Percentiles rank a stretch among this genome's conserved stretches.
phyloP scores from a whole-genome alignment of 2,797 vertebrate genomes.

The Hafferia zeledoni region DNA sequence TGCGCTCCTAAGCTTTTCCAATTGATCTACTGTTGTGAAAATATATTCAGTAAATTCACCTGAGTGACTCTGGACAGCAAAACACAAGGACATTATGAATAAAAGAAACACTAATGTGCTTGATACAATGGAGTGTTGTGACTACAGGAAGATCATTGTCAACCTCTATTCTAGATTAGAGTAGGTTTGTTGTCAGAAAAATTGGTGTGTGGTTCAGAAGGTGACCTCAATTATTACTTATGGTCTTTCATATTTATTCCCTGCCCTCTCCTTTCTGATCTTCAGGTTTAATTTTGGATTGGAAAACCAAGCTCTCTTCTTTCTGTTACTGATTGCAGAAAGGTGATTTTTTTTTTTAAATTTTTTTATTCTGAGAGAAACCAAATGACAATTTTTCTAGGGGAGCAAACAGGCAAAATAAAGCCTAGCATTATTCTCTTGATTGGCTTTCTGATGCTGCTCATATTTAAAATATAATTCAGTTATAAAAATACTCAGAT shows the following conservation, averaged over 20 bases:
- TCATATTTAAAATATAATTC: background rate
- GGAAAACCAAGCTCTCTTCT: background rate
- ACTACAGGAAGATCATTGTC: conserved; percentile 21
- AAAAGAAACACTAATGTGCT: conserved; percentile 37
- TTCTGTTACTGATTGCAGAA: background rate
- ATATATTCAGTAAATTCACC: conserved; percentile 57
- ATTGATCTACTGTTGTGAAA: conserved; percentile 52
- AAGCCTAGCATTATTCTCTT: background rate
- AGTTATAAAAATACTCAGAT: background rate
- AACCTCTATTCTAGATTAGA: background rate
- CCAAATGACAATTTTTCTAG: background rate
- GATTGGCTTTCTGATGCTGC: background rate
- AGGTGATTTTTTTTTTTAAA: background rate
- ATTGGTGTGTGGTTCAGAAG: background rate
- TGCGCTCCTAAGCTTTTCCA: conserved; percentile 34
- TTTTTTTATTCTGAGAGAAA: background rate
- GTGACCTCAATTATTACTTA: background rate
- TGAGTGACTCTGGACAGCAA: conserved; percentile 49
- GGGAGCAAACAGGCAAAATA: background rate
- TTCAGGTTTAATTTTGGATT: background rate
- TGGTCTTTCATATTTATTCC: background rate
- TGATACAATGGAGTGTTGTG: conserved; percentile 1
- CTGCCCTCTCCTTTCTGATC: background rate
- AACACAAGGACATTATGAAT: conserved; percentile 38
- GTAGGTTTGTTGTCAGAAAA: conserved; percentile 38